These are phyloP conservation scores for Helicoverpa zea DNA, from an alignment of 1,140 invertebrate species.

Conservation along the genomic window DNA sequence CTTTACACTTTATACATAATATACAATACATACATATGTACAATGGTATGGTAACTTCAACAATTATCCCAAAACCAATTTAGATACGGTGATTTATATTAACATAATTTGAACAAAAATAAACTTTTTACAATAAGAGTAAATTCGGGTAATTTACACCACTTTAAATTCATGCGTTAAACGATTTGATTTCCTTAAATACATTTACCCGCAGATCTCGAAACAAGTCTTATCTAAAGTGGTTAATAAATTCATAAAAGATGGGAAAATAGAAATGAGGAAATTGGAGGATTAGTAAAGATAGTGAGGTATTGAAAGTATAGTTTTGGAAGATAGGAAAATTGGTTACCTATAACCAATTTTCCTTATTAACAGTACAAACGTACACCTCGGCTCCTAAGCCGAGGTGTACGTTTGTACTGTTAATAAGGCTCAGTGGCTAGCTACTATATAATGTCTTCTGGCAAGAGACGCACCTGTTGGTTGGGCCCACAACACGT, in stretches of 20 bases:
- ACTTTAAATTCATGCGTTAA: not conserved
- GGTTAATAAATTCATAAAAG: not conserved
- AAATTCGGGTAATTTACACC: not conserved
- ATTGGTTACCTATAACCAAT: too few species aligned
- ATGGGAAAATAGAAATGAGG: too few species aligned
- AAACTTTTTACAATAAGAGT: not conserved
- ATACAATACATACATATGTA: constrained; percentile 32
- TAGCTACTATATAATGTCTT: constrained; percentile 41
- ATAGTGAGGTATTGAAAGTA: not conserved
- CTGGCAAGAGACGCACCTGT: constrained; percentile 70
- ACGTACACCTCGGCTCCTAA: constrained; percentile 12
- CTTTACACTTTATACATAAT: constrained; percentile 20
- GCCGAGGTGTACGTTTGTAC: constrained; percentile 10
- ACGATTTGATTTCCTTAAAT: not conserved
- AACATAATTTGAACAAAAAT: constrained; percentile 15
- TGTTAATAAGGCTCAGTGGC: constrained; percentile 13
- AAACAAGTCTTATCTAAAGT: not conserved
- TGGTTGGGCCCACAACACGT: constrained; percentile 91
- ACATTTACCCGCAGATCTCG: not conserved
- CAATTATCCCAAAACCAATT: constrained; percentile 38
- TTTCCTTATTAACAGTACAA: constrained; percentile 24
- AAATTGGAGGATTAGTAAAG: constrained; percentile 10
- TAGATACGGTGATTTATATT: not conserved
- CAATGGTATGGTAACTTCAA: constrained; percentile 25
- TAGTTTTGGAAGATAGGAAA: not conserved